Evolutionary conservation across 2,888 invertebrate genomes (phyloP).

Genomic region (Hybos culiciformis): DNA sequence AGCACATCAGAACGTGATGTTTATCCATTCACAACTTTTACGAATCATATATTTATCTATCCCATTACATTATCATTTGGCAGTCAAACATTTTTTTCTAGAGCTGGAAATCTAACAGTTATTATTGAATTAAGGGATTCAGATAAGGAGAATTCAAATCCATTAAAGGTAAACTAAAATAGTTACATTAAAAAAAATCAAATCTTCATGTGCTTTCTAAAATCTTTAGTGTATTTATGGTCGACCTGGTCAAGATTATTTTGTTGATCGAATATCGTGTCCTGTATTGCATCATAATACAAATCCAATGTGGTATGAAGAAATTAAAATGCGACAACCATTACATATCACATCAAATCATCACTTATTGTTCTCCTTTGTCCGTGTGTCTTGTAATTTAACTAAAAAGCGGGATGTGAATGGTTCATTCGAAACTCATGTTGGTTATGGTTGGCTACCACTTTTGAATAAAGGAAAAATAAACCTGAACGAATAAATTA

Average conservation of each 20-base stretch:
- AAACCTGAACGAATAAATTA: slow-evolving; percentile 63
- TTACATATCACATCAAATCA: slow-evolving; percentile 71
- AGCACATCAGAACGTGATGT: slow-evolving; percentile 49
- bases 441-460: slow-evolving; percentile 92
- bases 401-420: slow-evolving; percentile 63
- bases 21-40: slow-evolving; percentile 69
- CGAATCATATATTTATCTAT: slow-evolving; percentile 87
- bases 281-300: slow-evolving; percentile 82
- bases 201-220: too few relatives aligned
- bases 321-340: slow-evolving; percentile 83
- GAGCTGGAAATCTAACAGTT: slow-evolving; percentile 91
- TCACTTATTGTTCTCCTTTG: slow-evolving; percentile 88
- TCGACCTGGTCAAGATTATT: slow-evolving; percentile 47
- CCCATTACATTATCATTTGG: slow-evolving; percentile 78
- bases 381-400: slow-evolving; percentile 87
- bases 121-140: slow-evolving; percentile 74
- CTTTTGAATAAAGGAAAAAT: slow-evolving; percentile 72
- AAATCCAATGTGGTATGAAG: slow-evolving; percentile 82
- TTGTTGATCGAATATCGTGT: slow-evolving; percentile 57
- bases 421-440: slow-evolving; percentile 55
- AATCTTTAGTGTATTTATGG: slow-evolving; percentile 56
- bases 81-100: slow-evolving; percentile 77
- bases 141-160: slow-evolving; percentile 55
- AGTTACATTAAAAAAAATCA: too few relatives aligned
- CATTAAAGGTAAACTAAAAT: slow-evolving; percentile 52